phyloP scores from a whole-genome alignment of 2,888 invertebrate species.

The Lissonota sp. region DNA sequence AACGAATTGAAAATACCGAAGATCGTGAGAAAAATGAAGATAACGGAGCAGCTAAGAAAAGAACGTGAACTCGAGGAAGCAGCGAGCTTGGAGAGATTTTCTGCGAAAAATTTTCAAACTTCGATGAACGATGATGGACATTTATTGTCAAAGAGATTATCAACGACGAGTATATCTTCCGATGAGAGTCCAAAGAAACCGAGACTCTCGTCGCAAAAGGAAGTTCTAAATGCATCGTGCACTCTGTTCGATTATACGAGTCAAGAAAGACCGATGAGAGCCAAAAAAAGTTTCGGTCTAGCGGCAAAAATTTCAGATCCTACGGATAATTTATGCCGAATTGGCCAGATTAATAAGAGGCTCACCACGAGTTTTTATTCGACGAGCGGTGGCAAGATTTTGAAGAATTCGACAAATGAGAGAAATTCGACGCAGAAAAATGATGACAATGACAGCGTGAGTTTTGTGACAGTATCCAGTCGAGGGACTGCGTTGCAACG shows the following conservation, averaged over 20 bases:
- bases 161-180: slow-evolving; percentile 11
- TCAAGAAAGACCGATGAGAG: not conserved
- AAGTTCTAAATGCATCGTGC: not conserved
- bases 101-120: not conserved
- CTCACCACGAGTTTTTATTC: not conserved
- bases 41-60: too few relatives aligned
- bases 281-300: not conserved
- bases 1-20: slow-evolving; percentile 49
- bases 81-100: not conserved
- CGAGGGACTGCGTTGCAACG: not conserved
- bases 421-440: not conserved
- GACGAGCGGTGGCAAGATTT: not conserved
- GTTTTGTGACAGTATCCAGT: not conserved
- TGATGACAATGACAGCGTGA: not conserved
- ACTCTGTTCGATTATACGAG: slow-evolving; percentile 6
- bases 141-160: slow-evolving; percentile 35
- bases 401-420: not conserved
- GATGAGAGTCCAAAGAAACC: slow-evolving; percentile 15
- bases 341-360: not conserved
- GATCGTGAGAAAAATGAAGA: slow-evolving; percentile 16
- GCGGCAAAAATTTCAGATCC: not conserved
- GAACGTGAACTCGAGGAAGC: not conserved
- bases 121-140: not conserved
- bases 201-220: not conserved
- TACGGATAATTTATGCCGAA: not conserved